These are phyloP conservation scores for Gnathonemus longibarbis DNA, from an alignment of 2,113 vertebrate genomes.

Conservation along the genomic window DNA sequence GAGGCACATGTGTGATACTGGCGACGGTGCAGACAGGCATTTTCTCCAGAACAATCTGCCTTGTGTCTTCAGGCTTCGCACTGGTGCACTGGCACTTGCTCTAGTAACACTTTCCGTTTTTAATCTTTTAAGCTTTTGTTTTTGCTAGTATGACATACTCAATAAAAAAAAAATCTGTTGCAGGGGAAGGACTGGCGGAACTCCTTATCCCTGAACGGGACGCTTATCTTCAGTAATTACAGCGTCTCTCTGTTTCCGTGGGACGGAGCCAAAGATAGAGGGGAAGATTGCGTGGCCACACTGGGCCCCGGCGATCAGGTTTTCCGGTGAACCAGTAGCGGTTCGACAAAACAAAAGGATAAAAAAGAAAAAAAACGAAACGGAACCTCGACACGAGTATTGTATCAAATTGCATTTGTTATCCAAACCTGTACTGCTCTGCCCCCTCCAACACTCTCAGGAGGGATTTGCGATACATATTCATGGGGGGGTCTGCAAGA, in stretches of 20 bases:
- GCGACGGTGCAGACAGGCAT: not conserved
- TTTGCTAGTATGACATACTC: not conserved
- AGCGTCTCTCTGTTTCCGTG: not conserved
- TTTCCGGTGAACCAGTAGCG: slow-evolving; percentile 42
- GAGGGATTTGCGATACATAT: slow-evolving; percentile 78
- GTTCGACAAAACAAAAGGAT: slow-evolving; percentile 57
- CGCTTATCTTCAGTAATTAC: not conserved
- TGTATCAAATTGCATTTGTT: slow-evolving; percentile 77
- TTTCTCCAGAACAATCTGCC: not conserved
- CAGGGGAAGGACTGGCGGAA: not conserved
- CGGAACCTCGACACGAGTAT: slow-evolving; percentile 72
- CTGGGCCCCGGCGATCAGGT: not conserved
- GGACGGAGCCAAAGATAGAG: not conserved
- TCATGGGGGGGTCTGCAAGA: slow-evolving; percentile 61
- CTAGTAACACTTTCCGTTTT: not conserved
- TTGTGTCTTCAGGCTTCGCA: not conserved
- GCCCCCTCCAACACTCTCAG: slow-evolving; percentile 65
- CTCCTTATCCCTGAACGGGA: not conserved
- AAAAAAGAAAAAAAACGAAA: slow-evolving; percentile 19
- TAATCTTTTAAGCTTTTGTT: slow-evolving; percentile 13
- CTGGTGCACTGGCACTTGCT: not conserved
- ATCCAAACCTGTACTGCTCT: slow-evolving; percentile 61
- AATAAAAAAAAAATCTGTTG: not conserved
- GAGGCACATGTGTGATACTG: not conserved
- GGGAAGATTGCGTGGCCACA: not conserved